Base-by-base conservation (phyloP, 2,113 vertebrate genomes). In the Sisor rabdophorus region DNA sequence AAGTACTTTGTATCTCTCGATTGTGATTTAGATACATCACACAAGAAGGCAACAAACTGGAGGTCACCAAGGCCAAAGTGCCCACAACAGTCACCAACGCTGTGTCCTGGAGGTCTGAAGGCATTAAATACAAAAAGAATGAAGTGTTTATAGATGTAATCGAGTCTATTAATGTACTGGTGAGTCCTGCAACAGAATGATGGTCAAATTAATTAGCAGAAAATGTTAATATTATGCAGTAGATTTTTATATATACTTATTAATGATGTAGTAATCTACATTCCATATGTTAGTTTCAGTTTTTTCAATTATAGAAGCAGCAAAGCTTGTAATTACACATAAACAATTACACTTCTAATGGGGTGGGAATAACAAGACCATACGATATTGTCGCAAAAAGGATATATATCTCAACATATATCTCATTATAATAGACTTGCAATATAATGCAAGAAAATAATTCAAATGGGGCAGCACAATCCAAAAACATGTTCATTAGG, bases 131-230 rank as follows among this genome's bases (percentile, higher is more conserved):
- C 88, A 97, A 97, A 85, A 98, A 98, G 91, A 98, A 98, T 0
- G 96, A 98, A 81, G 95, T 98, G 71, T 98, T 98, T 79, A 98
- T 98, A 3, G 96, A 98, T 0, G 96, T 98, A 69, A 95, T 98
- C 0, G 95, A 98, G 86, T 93, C 94, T 0, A 93, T 98, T 56
- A 98, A 98, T 59, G 91, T 98, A 2, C 87, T 98, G 93, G 96
- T 97, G 85, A 90, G 93, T 78, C 12, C 17, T 17, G 17, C 3
- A 12, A 19, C n/a, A 67, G 40, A 19, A 67, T 1, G 6, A 0
- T 50, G 17, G 6, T 22, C 30, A 63, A 63, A 17, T 47, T 9
- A 69, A 17, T 65, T 22, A 44, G 15, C 10, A 4, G 19, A 13
- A 22, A 65, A 65, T 4, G 40, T 65, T 24, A 2, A 64, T n/a